These are phyloP conservation scores for Pediacus dermestoides DNA, from an alignment of 2,888 invertebrate genomes.

Conservation along the genomic window DNA sequence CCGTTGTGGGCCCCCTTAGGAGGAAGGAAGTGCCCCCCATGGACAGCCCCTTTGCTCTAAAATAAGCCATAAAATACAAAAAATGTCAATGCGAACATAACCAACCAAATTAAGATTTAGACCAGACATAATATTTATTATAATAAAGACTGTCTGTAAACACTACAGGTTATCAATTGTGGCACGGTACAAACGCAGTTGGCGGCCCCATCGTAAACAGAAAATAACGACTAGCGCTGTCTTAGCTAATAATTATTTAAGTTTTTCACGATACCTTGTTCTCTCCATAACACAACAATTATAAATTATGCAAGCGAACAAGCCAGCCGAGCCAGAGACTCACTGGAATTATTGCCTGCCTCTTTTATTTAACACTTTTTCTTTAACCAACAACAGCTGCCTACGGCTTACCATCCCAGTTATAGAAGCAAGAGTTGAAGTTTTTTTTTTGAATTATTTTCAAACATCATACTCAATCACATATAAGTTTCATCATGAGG, in stretches of 20 bases:
- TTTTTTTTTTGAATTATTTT: no score
- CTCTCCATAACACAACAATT: slow-evolving; percentile 26
- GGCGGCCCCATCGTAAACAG: slow-evolving; percentile 42
- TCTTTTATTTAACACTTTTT: no score
- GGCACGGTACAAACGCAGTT: slow-evolving; percentile 38
- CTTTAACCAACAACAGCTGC: no score
- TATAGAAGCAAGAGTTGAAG: no score
- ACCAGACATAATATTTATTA: slow-evolving; percentile 33
- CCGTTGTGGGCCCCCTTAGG: slow-evolving; percentile 29
- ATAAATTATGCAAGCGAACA: no score
- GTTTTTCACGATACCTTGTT: slow-evolving; percentile 39
- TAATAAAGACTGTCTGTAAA: slow-evolving; percentile 41
- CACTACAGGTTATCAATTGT: slow-evolving; percentile 48
- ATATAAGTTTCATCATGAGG: no score
- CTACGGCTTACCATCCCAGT: no score
- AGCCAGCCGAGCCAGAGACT: no score
- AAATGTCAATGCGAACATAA: slow-evolving; percentile 42
- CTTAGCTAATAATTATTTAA: slow-evolving; percentile 46
- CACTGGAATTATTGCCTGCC: no score
- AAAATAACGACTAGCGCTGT: slow-evolving; percentile 42
- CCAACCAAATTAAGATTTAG: slow-evolving; percentile 41
- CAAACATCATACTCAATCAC: no score
- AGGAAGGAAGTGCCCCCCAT: slow-evolving; percentile 38
- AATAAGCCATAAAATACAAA: slow-evolving; percentile 44
- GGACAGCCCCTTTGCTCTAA: slow-evolving; percentile 28